These are phyloP conservation scores for Masticophis lateralis DNA, from an alignment of 2,797 vertebrate genomes.

Conservation along the genomic window DNA sequence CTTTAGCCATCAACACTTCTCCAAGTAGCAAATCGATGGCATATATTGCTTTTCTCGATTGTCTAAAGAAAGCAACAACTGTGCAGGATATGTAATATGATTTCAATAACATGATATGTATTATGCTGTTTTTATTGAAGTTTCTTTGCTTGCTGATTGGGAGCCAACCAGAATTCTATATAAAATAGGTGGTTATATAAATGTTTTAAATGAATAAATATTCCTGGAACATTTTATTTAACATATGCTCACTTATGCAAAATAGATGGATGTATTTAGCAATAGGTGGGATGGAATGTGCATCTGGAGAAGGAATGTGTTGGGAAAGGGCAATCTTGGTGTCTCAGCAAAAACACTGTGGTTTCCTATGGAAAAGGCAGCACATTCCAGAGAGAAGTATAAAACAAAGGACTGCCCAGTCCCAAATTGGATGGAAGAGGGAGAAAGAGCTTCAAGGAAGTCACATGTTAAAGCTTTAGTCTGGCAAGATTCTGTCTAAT, in stretches of 20 bases:
- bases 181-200: neutral
- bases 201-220: neutral
- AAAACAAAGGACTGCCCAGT: neutral
- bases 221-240: neutral
- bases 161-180: neutral
- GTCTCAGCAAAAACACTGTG: neutral
- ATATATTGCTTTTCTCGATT: neutral
- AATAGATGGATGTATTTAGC: neutral
- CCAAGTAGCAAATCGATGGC: conserved; percentile 4
- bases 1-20: conserved; percentile 20
- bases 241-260: neutral
- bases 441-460: neutral
- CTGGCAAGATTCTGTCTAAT: neutral
- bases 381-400: neutral
- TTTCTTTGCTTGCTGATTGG: neutral
- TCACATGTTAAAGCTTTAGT: neutral
- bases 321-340: neutral
- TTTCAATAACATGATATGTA: neutral
- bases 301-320: neutral
- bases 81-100: neutral
- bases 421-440: neutral
- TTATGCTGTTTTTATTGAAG: neutral
- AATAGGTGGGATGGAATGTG: neutral
- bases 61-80: neutral
- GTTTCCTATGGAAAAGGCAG: neutral